Percentiles rank a stretch among this genome's conserved stretches.
Conservation (phyloP, 2,113 vertebrate genomes). For the Leptobrachium leishanense region DNA sequence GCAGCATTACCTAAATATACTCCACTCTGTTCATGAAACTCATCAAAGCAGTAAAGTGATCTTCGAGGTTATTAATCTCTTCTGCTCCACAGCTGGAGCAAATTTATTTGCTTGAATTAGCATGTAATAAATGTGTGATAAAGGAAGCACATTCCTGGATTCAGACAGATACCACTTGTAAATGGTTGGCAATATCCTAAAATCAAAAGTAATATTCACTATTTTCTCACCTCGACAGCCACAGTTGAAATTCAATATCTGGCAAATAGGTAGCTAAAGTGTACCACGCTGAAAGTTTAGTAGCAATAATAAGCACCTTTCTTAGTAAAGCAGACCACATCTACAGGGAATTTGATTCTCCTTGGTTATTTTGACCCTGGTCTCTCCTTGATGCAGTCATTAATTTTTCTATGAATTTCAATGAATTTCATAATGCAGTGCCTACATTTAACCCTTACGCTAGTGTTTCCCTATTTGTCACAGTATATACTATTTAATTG, state of each 20-base stretch:
- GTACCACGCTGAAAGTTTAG: slow-evolving; percentile 32
- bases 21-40: slow-evolving; percentile 76
- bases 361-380: slow-evolving; percentile 47
- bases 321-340: slow-evolving; percentile 24
- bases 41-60: slow-evolving; percentile 75
- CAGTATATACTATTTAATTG: slow-evolving; percentile 22
- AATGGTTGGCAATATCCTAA: slow-evolving; percentile 57
- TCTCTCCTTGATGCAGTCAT: slow-evolving; percentile 46
- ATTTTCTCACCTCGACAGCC: slow-evolving; percentile 28
- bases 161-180: slow-evolving; percentile 55
- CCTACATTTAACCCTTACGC: slow-evolving; percentile 40
- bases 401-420: slow-evolving; percentile 50
- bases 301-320: slow-evolving; percentile 40
- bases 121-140: slow-evolving; percentile 79
- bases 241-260: slow-evolving; percentile 34
- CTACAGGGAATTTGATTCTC: slow-evolving; percentile 41
- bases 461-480: slow-evolving; percentile 11
- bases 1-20: slow-evolving; percentile 79
- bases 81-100: slow-evolving; percentile 75
- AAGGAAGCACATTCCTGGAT: slow-evolving; percentile 65
- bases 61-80: slow-evolving; percentile 82
- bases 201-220: slow-evolving; percentile 38
- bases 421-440: slow-evolving; percentile 43
- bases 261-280: slow-evolving; percentile 36
- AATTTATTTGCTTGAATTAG: slow-evolving; percentile 84